These are phyloP conservation scores for Nudaria mundana DNA, from an alignment of 2,888 invertebrate species.

Conservation along the genomic window DNA sequence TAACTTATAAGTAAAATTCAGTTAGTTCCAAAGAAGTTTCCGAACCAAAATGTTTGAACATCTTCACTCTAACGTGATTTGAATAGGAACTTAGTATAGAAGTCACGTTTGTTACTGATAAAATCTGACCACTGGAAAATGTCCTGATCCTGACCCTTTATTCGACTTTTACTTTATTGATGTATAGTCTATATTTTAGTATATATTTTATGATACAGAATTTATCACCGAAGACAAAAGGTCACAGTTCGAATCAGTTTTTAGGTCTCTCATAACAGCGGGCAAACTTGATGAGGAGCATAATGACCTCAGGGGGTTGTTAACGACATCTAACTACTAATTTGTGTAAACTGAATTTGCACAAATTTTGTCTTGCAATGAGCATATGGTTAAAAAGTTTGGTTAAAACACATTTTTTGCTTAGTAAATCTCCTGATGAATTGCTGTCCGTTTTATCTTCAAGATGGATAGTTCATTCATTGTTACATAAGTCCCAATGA, in stretches of 20 bases:
- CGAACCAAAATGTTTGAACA: constrained; percentile 12
- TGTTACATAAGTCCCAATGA: constrained; percentile 25
- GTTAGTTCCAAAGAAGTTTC: not conserved
- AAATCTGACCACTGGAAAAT: constrained; percentile 11
- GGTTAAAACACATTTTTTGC: not conserved
- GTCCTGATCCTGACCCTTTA: no score
- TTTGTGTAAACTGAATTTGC: no score
- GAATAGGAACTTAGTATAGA: constrained; percentile 15
- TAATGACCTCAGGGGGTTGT: no score
- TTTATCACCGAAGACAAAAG: no score
- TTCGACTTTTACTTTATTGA: no score
- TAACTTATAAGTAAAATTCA: not conserved
- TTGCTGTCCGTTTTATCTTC: constrained; percentile 4
- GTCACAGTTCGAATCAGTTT: no score
- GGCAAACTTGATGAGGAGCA: no score
- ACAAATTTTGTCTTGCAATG: not conserved
- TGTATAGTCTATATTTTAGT: no score
- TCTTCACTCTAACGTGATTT: constrained; percentile 27
- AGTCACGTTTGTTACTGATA: constrained; percentile 21
- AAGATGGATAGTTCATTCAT: constrained; percentile 18
- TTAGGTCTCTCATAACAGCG: no score
- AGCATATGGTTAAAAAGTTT: not conserved
- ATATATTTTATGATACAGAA: no score
- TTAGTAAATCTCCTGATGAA: constrained; percentile 1
- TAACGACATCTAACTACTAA: no score